Evolutionary conservation across 2,113 vertebrate species (phyloP), one percentile per base, ranked within the genome.

Genomic region (Phainopepla nitens): DNA sequence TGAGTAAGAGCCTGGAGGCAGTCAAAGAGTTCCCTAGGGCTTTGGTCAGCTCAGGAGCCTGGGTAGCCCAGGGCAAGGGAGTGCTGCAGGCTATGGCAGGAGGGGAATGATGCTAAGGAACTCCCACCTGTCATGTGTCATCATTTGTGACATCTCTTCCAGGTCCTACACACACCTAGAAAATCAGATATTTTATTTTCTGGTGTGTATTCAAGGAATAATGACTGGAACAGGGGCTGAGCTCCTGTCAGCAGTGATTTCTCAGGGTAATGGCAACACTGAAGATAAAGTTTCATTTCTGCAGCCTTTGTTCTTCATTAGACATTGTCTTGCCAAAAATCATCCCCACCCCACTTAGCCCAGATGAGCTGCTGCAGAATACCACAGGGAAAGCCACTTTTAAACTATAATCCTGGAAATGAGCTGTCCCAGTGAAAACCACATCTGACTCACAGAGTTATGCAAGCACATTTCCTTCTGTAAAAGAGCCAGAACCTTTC

Each of bases 161-260:
- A 28, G 42, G 28, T 65, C 36, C 54, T 56, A 28, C 3, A 0
- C 31, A 22, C 10, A 11, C 14, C 39, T 81, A 76, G 42, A 50
- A 31, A 56, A 47, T 33, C 35, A 57, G 21, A 5, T 39, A 4
- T 39, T 29, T 89, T 51, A n/a, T 35, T 84, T 41, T n/a, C 53
- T 84, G 56, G 11, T 44, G 11, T 31, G 22, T 9, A 19, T 41
- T 62, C 42, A 41, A 66, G 47, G 66, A 58, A 21, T 47, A 47
- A 21, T 19, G 36, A 15, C 58, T 66, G 44, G 36, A 53, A 29
- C 3, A 33, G 45, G 8, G n/a, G 62, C 44, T 58, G 65, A 64
- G 13, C 16, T 44, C n/a, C 44, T 31, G 1, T 11, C 1, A 0
- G 35, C 61, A 51, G 42, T 0, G 0, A 23, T 33, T 76, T 57